Evolutionary conservation across 2,113 vertebrate genomes (phyloP), one percentile per base, ranked within the genome.

Genomic region (Seriola aureovittata): DNA sequence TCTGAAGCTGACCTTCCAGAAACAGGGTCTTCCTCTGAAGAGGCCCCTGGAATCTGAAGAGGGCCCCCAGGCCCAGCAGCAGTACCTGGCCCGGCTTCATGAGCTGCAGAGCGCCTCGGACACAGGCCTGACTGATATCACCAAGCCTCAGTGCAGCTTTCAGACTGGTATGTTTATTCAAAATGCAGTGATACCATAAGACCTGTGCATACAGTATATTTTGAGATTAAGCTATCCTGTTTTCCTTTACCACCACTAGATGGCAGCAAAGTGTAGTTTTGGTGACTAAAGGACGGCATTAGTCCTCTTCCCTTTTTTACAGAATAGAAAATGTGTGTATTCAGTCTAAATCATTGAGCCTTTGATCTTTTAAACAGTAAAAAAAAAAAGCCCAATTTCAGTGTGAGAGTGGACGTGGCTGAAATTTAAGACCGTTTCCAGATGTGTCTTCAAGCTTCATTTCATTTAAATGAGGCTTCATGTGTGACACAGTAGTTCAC

Each of bases 1-100:
- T 90, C 96, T 99, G 92, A 99, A 99, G 94, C 93, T 99, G 94
- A 99, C 98, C 88, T 99, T 99, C 96, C 98, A 99, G 95, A 99
- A 99, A 94, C 98, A 99, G 93, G 97, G 96, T 59, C 89, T 96
- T 84, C 95, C 96, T 81, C 95, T 98, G 86, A 99, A 99, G 93
- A 97, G 98, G 75, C 96, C 97, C 4, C 93, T 97, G 83, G 97
- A 99, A 69, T 91, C 92, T 0, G 98, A 99, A 58, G 98, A 99
- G 82, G 94, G 96, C 60, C 92, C 93, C 4, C 80, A 96, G 77
- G 96, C 97, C 57, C 98, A 99, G 92, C 98, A 98, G 92, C 97
- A 99, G 81, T 99, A 97, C 92, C 95, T 99, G 86, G 96, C 98
- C 66, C 96, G 97, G 8, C 96, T 99, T 0, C 97, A 96, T 29